A percentile compares a stretch with the other conserved stretches of the same genome.
Evolutionary conservation across 2,797 vertebrate genomes (phyloP).

Genomic region (Coracias cyanogaster): DNA sequence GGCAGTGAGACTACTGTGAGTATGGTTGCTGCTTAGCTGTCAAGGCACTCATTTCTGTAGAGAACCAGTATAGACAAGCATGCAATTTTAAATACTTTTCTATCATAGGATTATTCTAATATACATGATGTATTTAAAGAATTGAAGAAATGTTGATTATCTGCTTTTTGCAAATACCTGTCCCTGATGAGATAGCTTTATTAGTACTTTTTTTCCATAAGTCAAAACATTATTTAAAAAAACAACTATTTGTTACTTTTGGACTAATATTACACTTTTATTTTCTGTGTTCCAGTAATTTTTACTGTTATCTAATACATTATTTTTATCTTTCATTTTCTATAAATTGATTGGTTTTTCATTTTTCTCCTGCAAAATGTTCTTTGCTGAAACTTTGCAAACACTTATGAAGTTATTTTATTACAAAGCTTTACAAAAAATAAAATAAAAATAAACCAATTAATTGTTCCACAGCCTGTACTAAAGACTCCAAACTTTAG

Average conservation of each 20-base stretch:
- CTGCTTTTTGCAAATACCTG: background rate
- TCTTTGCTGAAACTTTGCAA: background rate
- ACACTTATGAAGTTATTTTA: background rate
- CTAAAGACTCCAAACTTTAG: background rate
- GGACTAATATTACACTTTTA: background rate
- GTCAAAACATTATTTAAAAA: background rate
- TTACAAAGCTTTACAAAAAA: background rate
- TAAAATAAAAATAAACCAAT: background rate
- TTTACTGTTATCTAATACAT: background rate
- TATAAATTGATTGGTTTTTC: background rate
- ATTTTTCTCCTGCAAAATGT: background rate
- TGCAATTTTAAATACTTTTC: background rate
- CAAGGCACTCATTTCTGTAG: background rate
- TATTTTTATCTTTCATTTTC: background rate
- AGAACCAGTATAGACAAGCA: background rate
- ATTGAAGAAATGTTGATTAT: background rate
- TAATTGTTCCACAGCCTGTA: background rate
- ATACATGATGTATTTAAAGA: background rate
- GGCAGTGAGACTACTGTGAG: background rate
- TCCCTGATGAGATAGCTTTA: background rate
- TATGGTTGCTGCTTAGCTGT: background rate
- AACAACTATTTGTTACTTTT: background rate
- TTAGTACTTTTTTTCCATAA: background rate
- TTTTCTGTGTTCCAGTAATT: background rate
- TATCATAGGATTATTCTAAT: background rate